Evolutionary conservation across 2,797 vertebrate species (phyloP), one percentile per base, ranked within the genome.

Genomic region (Antennarius maculatus): DNA sequence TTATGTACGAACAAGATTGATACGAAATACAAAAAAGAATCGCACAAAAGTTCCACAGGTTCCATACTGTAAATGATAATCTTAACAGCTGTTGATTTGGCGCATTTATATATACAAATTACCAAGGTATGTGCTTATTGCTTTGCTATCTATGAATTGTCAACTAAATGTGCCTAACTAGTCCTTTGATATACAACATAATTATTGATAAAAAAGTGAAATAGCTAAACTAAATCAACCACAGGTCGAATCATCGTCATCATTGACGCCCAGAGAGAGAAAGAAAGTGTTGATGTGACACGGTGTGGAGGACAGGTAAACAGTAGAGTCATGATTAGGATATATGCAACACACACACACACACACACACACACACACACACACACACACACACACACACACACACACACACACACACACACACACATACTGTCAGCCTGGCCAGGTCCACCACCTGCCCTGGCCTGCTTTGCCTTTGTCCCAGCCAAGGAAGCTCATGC

Each of bases 401-500:
- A 49, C 46, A 66, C 57, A 37, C 52, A 47, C 31, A 12, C 23
- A 31, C 41, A 42, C 41, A 42, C 41, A 42, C 10, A 58, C 54
- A 66, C 67, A 29, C 31, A 23, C 79, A 59, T 43, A 64, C 52
- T 23, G 63, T 55, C 69, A 66, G 81, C 66, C 52, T 7, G 63
- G 85, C 84, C 85, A 86, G 82, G 76, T 81, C 79, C 83, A 86
- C 82, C 88, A 91, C 91, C 89, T 91, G 88, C 86, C 84, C 87
- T 89, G 88, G 88, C 86, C 80, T 61, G 51, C 11, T 28, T 63
- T 69, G 61, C 54, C 47, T 79, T 69, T 88, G 77, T 81, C 76
- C 65, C 89, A 82, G 89, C 90, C 86, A 89, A 86, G 86, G 83
- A 86, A 84, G 88, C 87, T 88, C 80, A 84, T 83, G 91, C 84